Conservation (phyloP, 1,140 invertebrate species). For the Caenorhabditis briggsae region DNA sequence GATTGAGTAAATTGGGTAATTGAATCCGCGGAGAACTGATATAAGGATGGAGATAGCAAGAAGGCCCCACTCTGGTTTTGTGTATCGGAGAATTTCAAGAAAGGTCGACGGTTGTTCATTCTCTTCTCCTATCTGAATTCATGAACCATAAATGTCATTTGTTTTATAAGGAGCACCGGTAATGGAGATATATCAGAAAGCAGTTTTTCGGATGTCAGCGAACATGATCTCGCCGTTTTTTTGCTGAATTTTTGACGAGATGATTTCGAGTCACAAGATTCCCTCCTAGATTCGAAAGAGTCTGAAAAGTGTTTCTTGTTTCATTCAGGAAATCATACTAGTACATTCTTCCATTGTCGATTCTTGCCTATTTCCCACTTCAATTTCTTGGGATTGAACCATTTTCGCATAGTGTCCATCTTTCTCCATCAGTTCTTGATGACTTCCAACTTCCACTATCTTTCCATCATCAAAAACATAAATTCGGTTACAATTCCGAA, state of each 20-base stretch:
- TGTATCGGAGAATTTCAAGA: not conserved
- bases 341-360: not conserved
- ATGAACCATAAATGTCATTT: not conserved
- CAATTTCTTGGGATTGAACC: not conserved
- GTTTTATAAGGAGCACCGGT: not conserved
- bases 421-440: not conserved
- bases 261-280: not conserved
- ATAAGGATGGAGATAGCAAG: not conserved
- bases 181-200: not conserved
- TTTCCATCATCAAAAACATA: conserved; percentile 21
- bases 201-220: not conserved
- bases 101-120: not conserved
- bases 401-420: not conserved
- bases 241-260: not conserved
- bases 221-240: not conserved
- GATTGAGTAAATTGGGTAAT: conserved; percentile 67
- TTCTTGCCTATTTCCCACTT: not conserved
- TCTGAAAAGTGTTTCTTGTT: not conserved
- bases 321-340: not conserved
- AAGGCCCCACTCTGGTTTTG: not conserved
- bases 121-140: not conserved
- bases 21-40: conserved; percentile 61
- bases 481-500: not conserved
- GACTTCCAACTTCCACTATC: not conserved
- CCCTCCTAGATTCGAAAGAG: not conserved